Evolutionary conservation across 2,113 vertebrate genomes (phyloP), one percentile per base, ranked within the genome.

Genomic region (Macroglossus sobrinus): DNA sequence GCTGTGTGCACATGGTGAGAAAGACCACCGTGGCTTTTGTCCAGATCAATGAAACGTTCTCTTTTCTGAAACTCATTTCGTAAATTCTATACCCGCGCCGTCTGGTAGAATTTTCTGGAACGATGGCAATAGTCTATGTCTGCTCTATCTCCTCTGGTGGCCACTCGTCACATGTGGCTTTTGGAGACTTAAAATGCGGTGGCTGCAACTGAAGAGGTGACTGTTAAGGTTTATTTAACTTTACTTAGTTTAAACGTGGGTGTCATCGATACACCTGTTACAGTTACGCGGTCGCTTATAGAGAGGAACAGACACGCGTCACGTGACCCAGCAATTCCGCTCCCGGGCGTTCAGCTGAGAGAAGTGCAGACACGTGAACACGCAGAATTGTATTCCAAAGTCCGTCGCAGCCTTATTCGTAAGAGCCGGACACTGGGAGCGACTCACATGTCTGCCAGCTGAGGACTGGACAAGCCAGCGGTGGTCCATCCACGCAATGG

Each of bases 91-190:
- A 22, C 18, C 35, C 0, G 21, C 0, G 13, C n/a, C 18, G 28
- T 28, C 68, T 4, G 1, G 16, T 0, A 2, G 63, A 15, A 28
- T n/a, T 53, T 24, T n/a, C 81, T 13, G 1, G 40, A 14, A 4
- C 21, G 45, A 61, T 15, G 59, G 28, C 74, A 3, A 19, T 1
- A 14, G 1, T 28, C 18, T 28, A 9, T 28, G 0, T 7, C 8
- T 33, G 22, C 1, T 12, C 55, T 38, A 3, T 10, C 43, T 40
- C 12, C 1, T 0, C 4, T 0, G 18, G 55, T 12, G 68, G 16
- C 12, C 5, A 4, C 71, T 14, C 6, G 64, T 35, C 75, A 3
- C 0, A 0, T 3, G 55, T 26, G 74, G n/a, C 24, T 38, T 16
- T 0, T 26, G 18, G 33, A 13, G 10, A 26, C 38, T 38, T 28